Conservation (phyloP, 2,888 invertebrate species). For the Neoitamus cyanurus region DNA sequence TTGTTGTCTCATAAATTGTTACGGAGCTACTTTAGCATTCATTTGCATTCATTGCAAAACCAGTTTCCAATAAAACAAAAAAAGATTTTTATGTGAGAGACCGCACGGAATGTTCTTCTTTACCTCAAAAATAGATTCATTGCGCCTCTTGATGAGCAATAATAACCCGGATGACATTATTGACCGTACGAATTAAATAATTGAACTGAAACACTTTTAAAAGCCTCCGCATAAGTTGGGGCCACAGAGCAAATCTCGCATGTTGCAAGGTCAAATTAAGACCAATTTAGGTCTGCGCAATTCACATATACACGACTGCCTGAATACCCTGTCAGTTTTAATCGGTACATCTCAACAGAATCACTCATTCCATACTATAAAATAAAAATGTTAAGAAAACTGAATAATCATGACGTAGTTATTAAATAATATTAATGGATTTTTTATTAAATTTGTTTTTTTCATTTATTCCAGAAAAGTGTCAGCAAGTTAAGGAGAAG, state of each 20-base stretch:
- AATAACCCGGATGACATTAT: background rate
- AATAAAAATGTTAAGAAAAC: background rate
- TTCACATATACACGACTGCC: background rate
- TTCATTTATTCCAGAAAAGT: constrained; percentile 58
- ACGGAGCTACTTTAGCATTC: background rate
- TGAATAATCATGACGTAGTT: background rate
- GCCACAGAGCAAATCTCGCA: background rate
- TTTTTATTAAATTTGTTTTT: constrained; percentile 22
- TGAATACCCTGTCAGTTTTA: background rate
- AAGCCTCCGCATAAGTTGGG: background rate
- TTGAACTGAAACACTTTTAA: background rate
- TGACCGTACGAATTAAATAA: background rate
- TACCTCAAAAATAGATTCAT: background rate
- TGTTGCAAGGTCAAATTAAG: background rate
- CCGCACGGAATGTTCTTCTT: background rate
- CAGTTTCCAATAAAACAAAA: background rate
- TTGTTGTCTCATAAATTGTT: background rate
- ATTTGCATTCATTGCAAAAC: background rate
- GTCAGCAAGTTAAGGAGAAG: constrained; percentile 62
- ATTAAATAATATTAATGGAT: background rate
- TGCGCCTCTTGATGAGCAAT: background rate
- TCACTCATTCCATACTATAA: background rate
- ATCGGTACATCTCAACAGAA: background rate
- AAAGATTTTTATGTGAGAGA: background rate
- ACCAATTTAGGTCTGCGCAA: background rate